Percentiles rank a stretch among this genome's conserved stretches.
Conservation (phyloP, 2,113 vertebrate genomes). For the Ibidorhyncha struthersii region DNA sequence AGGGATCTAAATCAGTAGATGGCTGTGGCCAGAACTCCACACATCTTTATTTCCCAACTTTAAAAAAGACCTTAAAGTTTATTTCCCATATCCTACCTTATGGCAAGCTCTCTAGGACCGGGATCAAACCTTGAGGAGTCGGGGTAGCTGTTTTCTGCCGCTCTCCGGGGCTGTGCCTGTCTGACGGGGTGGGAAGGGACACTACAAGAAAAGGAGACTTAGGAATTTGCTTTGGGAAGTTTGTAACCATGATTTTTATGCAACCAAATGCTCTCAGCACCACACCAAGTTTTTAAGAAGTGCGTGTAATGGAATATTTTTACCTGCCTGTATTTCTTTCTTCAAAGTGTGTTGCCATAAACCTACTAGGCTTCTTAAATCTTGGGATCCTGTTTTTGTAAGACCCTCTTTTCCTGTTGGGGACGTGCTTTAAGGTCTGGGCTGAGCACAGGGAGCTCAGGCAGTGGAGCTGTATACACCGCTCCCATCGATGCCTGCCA, state of each 20-base stretch:
- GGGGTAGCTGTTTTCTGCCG: background rate
- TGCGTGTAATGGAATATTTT: background rate
- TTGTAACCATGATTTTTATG: background rate
- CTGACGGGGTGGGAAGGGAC: background rate
- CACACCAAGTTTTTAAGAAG: background rate
- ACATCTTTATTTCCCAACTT: background rate
- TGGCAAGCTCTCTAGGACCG: background rate
- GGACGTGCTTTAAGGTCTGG: background rate
- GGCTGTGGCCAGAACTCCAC: background rate
- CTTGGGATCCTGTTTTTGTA: background rate
- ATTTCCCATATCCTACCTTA: background rate
- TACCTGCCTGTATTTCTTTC: background rate
- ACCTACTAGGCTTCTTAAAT: background rate
- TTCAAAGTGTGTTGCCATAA: background rate
- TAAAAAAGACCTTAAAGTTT: background rate
- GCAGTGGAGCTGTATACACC: background rate
- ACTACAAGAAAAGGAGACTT: background rate
- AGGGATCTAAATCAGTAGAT: background rate
- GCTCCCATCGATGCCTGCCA: background rate
- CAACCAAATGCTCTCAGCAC: background rate
- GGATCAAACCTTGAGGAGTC: background rate
- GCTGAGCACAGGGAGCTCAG: background rate
- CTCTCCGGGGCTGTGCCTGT: background rate
- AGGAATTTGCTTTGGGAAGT: background rate
- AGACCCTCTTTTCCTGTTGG: background rate